Conservation (phyloP, 2,888 invertebrate species). For the Merodon equestris region DNA sequence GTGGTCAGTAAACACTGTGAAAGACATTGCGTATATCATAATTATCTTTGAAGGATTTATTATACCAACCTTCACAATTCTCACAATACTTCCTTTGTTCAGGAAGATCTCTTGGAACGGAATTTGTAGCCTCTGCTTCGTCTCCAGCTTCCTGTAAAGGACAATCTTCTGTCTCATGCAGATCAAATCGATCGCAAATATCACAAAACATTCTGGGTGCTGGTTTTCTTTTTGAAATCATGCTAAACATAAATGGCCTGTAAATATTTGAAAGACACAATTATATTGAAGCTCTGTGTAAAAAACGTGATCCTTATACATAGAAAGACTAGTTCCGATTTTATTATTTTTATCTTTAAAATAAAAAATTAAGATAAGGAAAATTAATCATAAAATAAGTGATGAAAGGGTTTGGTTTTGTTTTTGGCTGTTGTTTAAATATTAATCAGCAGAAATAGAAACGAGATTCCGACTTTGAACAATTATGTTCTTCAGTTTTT, state of each 20-base stretch:
- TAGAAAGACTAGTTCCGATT: no score
- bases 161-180: conserved; percentile 98
- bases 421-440: no score
- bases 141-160: conserved; percentile 86
- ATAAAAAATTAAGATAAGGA: no score
- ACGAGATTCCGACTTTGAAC: no score
- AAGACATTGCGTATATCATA: background rate
- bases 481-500: no score
- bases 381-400: no score
- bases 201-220: conserved; percentile 96
- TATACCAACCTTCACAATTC: conserved; percentile 88
- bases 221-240: conserved; percentile 78
- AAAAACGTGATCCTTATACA: no score
- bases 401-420: no score
- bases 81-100: conserved; percentile 91
- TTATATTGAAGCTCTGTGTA: no score
- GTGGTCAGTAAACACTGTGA: conserved; percentile 49
- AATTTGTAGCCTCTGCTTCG: conserved; percentile 70
- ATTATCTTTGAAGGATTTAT: background rate
- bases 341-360: no score
- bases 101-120: conserved; percentile 74
- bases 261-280: no score
- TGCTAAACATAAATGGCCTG: conserved; percentile 76
- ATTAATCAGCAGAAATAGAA: no score
- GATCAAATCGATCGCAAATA: conserved; percentile 97